Percentiles rank a stretch among this genome's conserved stretches.
phyloP scores from a whole-genome alignment of 2,797 vertebrate genomes.

The Chelmon rostratus region DNA sequence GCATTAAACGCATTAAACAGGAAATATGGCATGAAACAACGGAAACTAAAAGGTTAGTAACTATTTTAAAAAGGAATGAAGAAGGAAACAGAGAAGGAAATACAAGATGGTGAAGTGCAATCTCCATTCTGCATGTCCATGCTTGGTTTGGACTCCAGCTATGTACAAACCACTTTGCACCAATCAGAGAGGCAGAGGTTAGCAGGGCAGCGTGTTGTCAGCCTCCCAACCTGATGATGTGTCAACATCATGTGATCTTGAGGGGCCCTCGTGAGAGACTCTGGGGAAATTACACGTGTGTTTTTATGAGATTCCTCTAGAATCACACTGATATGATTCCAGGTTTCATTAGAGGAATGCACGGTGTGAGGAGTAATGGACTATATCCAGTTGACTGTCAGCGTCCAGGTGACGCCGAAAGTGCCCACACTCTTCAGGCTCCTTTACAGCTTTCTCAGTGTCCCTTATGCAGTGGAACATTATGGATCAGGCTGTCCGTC shows the following conservation, averaged over 20 bases:
- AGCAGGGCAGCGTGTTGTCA: neutral
- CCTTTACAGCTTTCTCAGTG: neutral
- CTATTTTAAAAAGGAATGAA: neutral
- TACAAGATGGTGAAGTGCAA: neutral
- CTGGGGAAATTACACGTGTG: conserved; percentile 1
- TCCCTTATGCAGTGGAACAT: neutral
- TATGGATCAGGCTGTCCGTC: neutral
- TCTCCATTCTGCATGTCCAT: neutral
- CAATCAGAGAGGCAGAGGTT: conserved; percentile 1
- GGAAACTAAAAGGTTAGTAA: neutral
- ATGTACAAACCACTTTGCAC: neutral
- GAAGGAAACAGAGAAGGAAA: neutral
- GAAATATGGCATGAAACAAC: neutral
- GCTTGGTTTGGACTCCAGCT: neutral
- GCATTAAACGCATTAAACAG: neutral
- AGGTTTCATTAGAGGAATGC: neutral
- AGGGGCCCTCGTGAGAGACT: conserved; percentile 6
- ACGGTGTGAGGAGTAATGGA: neutral
- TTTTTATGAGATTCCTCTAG: neutral
- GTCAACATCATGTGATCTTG: neutral
- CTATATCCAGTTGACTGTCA: neutral
- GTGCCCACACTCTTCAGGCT: neutral
- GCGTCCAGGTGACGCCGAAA: neutral
- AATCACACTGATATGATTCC: neutral
- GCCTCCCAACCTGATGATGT: neutral